Base-by-base conservation (phyloP, 2,888 invertebrate species). In the Argyresthia albistria region DNA sequence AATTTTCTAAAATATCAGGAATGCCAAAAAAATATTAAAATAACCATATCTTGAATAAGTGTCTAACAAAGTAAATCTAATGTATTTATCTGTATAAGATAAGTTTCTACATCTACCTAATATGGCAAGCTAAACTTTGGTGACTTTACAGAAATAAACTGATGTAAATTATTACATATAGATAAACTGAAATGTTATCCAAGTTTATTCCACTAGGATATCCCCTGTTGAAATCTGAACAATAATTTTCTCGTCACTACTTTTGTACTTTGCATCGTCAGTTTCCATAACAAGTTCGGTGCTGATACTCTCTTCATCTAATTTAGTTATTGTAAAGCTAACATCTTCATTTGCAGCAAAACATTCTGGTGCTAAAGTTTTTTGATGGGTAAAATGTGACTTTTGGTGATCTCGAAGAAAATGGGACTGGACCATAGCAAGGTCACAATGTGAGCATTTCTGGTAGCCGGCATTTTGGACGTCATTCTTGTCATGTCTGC, bases 391-490 rank as follows among this genome's bases (percentile, higher is more conserved):
- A 68, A 96, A 95, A 73, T 96, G 96, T 52, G 94, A 87, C 67
- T 93, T 92, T 43, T 92, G 88, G 75, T 97, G 97, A 63, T 95
- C 95, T 45, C 92, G 89, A 39, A 96, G 81, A 59, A 93, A 91
- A 65, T 93, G 91, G 54, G 91, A 91, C 63, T 94, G 93, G 4
- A 91, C 90, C 35, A 93, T 93, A 25, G 93, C 92, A 71, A 94
- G 93, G 78, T 95, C 95, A 74, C 97, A 97, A 71, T 93, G 93
- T 16, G 92, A 90, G 77, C 97, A 97, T 58, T 91, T 90, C 64
- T 91, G 91, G 56, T 86, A 88, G 58, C 90, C 90, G 49, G 80
- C 78, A 47, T 90, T 91, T 6, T 90, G 89, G 9, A 91, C 77
- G 67, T 91, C 89, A 9, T 84, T 80, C 47, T 78, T 75, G 35